Evolutionary conservation across 1,140 invertebrate genomes (phyloP), one percentile per base, ranked within the genome.

Genomic region (Drosophila serrata): DNA sequence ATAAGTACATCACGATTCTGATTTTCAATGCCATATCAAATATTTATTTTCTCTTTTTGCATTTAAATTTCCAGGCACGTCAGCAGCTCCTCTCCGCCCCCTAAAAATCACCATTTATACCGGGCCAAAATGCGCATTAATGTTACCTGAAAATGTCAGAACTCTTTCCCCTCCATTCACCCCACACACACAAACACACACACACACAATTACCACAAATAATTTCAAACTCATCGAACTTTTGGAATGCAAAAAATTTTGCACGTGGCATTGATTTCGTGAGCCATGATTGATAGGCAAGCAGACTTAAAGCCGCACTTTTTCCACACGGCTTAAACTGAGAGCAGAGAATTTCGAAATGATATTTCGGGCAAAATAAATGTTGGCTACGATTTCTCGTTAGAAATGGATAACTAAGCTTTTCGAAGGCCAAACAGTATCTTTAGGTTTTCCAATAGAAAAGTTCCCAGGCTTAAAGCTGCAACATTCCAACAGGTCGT

Each of bases 11-110:
- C 31, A 68, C 64, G 64, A 24, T 39, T 35, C 46, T 73, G 69
- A 72, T 72, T 72, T 72, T 59, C 42, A 70, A 70, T 72, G 67
- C n/a, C 53, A 24, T 57, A 58, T 29, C 9, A 55, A 68, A 55
- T 22, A 69, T 69, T 48, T 68, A 49, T 68, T 35, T 43, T 24
- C 31, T 37, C 15, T 11, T 31, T 43, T 31, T 43, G 40, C 35
- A 72, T 73, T 73, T 35, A 55, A 72, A 73, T 73, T 73, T 73
- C 69, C 67, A 72, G 42, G 65, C 69, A 73, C 69, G 69, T 73
- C 67, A 33, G 27, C 61, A 31, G 6, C 29, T 49, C 31, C n/a
- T n/a, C n/a, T n/a, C n/a, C n/a, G 8, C 27, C 61, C 64, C 27
- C 19, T 19, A 22, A 29, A 70, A 68, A 70, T 68, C 24, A 27